A percentile compares a stretch with the other conserved stretches of the same genome.
Evolutionary conservation across 1,140 invertebrate species (phyloP).

Genomic region (Drosophila leontia): DNA sequence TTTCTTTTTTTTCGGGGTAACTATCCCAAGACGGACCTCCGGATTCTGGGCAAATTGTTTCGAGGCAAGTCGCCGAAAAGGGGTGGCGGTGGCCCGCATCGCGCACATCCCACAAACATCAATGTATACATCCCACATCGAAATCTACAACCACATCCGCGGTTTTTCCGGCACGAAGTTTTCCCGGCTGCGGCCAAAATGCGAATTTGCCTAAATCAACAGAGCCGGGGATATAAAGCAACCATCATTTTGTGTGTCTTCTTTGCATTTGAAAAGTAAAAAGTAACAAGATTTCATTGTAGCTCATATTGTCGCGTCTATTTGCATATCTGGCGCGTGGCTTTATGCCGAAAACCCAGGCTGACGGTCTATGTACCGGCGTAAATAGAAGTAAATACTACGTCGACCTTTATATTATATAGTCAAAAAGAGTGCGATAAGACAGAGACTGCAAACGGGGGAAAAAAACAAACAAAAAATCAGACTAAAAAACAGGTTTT

Average conservation of each 20-base stretch:
- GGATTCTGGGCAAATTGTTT: constrained; percentile 43
- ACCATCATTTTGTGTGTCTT: constrained; percentile 53
- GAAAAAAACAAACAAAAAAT: not conserved
- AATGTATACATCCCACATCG: constrained; percentile 4
- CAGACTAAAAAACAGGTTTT: constrained; percentile 8
- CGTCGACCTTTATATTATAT: constrained; percentile 32
- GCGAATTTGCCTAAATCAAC: constrained; percentile 80
- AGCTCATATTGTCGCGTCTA: constrained; percentile 46
- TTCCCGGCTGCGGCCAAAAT: constrained; percentile 53
- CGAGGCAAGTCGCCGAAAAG: constrained; percentile 23
- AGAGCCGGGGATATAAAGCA: constrained; percentile 46
- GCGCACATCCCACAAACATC: constrained; percentile 10
- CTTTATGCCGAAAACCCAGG: constrained; percentile 21
- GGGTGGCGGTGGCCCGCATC: constrained; percentile 42
- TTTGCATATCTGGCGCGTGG: constrained; percentile 73
- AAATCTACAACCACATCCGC: constrained; percentile 47
- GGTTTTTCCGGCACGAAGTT: constrained; percentile 40
- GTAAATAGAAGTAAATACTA: constrained; percentile 10
- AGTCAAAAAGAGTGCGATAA: constrained; percentile 14
- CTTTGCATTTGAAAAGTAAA: constrained; percentile 49
- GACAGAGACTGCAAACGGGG: not conserved
- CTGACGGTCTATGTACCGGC: not conserved
- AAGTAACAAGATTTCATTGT: constrained; percentile 60
- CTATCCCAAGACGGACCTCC: constrained; percentile 44
- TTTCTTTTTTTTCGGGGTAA: not conserved